phyloP scores from a whole-genome alignment of 2,888 invertebrate species.

The Drosophila buzzatii region DNA sequence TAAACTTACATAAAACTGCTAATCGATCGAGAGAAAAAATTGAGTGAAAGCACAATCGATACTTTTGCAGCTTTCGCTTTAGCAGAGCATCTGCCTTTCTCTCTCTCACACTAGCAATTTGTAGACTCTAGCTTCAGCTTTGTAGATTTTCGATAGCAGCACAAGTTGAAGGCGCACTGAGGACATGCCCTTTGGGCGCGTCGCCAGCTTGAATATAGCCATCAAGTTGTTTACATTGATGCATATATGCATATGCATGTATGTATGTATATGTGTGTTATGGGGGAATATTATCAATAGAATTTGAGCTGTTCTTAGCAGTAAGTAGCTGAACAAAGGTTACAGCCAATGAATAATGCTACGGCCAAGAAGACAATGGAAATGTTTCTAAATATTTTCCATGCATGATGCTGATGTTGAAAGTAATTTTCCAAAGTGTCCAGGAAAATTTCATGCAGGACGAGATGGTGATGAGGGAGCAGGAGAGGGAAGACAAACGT shows the following conservation, averaged over 20 bases:
- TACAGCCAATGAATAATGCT: conserved; percentile 51
- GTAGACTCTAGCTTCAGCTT: background rate
- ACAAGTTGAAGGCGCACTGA: background rate
- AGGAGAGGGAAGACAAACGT: conserved; percentile 12
- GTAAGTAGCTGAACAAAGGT: conserved; percentile 42
- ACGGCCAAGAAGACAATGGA: conserved; percentile 55
- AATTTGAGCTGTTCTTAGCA: conserved; percentile 26
- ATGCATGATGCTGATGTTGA: conserved; percentile 34
- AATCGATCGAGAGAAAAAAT: background rate
- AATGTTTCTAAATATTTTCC: conserved; percentile 58
- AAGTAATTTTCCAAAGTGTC: conserved; percentile 68
- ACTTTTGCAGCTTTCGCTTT: background rate
- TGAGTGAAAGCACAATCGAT: background rate
- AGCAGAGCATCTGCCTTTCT: background rate
- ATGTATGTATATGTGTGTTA: background rate
- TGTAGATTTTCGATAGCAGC: background rate
- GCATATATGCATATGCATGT: background rate
- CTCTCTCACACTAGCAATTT: background rate
- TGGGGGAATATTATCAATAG: conserved; percentile 3
- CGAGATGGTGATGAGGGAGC: background rate
- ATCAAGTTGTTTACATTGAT: background rate
- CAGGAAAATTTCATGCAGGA: conserved; percentile 61
- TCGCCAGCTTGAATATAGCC: background rate
- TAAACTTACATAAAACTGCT: no score
- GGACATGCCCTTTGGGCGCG: background rate